Evolutionary conservation across 2,888 invertebrate species (phyloP).

Genomic region (Nemotelus nigrinus): DNA sequence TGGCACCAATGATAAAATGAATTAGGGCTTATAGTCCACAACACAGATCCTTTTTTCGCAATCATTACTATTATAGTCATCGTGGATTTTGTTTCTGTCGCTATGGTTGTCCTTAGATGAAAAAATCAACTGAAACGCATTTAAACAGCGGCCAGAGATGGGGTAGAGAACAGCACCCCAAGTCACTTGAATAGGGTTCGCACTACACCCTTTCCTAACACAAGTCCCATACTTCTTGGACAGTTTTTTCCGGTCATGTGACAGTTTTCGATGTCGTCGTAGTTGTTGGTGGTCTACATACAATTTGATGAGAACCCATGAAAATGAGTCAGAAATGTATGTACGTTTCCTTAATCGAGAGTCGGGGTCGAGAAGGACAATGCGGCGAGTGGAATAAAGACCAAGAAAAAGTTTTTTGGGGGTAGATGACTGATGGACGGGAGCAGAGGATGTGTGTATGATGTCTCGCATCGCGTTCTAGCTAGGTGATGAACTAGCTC

Average conservation of each 20-base stretch:
- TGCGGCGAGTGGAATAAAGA: conserved; percentile 8
- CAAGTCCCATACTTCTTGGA: conserved; percentile 22
- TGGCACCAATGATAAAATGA: too few relatives aligned
- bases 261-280: conserved; percentile 43
- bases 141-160: background rate
- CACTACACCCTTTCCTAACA: conserved; percentile 45
- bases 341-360: conserved; percentile 29
- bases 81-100: too few relatives aligned
- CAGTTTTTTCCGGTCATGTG: conserved; percentile 44
- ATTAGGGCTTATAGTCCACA: too few relatives aligned
- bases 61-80: too few relatives aligned
- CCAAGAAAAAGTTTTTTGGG: conserved; percentile 17
- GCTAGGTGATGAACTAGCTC: conserved; percentile 33
- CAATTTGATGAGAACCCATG: conserved; percentile 49
- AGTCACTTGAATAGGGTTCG: conserved; percentile 18
- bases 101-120: too few relatives aligned
- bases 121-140: conserved; percentile 18
- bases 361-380: conserved; percentile 36
- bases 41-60: too few relatives aligned
- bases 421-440: conserved; percentile 5
- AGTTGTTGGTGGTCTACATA: background rate
- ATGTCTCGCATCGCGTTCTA: conserved; percentile 23
- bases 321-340: conserved; percentile 46
- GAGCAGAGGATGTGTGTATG: conserved; percentile 25
- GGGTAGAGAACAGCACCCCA: too few relatives aligned